These are phyloP conservation scores for Mimas tiliae DNA, from an alignment of 2,888 invertebrate genomes.

Conservation along the genomic window DNA sequence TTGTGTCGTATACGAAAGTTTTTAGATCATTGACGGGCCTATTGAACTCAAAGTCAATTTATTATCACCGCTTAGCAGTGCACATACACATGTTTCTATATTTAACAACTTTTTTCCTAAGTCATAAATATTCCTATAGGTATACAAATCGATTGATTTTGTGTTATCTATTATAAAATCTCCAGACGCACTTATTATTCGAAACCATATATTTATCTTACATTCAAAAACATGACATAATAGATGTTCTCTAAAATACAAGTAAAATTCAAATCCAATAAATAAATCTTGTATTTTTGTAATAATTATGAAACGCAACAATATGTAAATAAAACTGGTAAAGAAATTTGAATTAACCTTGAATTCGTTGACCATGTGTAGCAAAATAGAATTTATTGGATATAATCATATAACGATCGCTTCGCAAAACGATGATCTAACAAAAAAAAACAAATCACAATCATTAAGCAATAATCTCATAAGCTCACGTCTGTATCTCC, in stretches of 20 bases:
- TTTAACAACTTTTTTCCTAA: background rate
- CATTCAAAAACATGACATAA: conserved; percentile 12
- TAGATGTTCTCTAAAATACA: conserved; percentile 1
- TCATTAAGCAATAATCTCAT: background rate
- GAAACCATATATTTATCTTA: background rate
- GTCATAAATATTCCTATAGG: background rate
- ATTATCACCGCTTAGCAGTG: background rate
- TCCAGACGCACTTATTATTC: background rate
- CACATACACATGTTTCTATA: background rate
- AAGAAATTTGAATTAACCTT: conserved; percentile 5
- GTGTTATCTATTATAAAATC: background rate
- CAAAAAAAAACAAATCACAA: background rate
- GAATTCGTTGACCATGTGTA: background rate
- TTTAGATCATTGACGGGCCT: background rate
- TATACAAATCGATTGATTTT: background rate
- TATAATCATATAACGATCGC: background rate
- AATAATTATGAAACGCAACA: background rate
- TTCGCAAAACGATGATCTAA: background rate
- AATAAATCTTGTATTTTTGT: background rate
- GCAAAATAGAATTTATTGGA: background rate
- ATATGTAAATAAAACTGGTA: background rate
- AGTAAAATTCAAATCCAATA: background rate
- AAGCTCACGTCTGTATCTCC: too few relatives aligned
- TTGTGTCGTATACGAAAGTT: conserved; percentile 36
- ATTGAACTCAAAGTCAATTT: background rate